A percentile compares a stretch with the other conserved stretches of the same genome.
These are phyloP conservation scores for Apus apus DNA, from an alignment of 2,113 vertebrate genomes.

Conservation along the genomic window DNA sequence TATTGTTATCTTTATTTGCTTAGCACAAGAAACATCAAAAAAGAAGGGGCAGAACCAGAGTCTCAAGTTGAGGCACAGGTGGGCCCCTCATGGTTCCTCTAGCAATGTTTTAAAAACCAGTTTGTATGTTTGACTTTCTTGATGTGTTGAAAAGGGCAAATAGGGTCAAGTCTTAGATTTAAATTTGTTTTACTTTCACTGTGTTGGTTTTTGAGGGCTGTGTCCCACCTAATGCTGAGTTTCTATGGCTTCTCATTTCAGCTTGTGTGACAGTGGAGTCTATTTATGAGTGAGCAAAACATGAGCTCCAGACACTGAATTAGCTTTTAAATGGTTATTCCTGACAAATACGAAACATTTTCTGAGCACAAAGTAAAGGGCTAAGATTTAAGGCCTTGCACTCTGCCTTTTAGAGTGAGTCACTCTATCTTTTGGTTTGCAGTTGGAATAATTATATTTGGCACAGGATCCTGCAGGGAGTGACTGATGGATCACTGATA, in stretches of 20 bases:
- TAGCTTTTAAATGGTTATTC: background rate
- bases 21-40: background rate
- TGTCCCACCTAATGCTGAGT: background rate
- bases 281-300: background rate
- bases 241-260: background rate
- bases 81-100: background rate
- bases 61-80: background rate
- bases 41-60: background rate
- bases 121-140: background rate
- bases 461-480: background rate
- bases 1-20: background rate
- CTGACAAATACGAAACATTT: background rate
- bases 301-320: background rate
- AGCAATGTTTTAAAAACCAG: background rate
- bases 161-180: background rate
- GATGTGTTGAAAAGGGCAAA: conserved; percentile 3
- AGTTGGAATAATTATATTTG: background rate
- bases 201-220: background rate
- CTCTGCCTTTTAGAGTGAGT: background rate
- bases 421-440: background rate
- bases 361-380: background rate
- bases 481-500: background rate
- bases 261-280: background rate
- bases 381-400: background rate
- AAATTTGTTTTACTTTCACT: background rate